Evolutionary conservation across 2,113 vertebrate species (phyloP), one percentile per base, ranked within the genome.

Genomic region (Bolborhynchus lineola): DNA sequence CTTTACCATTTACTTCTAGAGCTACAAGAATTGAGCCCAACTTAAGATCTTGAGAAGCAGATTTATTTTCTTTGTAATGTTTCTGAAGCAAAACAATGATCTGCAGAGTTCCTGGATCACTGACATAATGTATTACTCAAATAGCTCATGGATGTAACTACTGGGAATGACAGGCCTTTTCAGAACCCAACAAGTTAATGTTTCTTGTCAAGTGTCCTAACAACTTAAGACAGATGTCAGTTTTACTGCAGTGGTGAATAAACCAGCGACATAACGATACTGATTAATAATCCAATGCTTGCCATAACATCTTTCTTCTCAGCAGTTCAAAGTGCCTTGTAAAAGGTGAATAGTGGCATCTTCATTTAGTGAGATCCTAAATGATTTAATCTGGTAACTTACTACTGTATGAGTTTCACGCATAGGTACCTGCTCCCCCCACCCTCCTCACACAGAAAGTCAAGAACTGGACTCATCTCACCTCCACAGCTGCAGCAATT

Each of bases 401-500:
- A 62, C 60, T 37, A 72, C 29, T 52, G 52, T 17, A 21, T n/a
- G 47, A 82, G 37, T 64, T 86, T 75, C 47, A 84, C 10, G 20
- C 23, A 24, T 2, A 70, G 65, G 24, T 70, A 33, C 11, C 65
- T 88, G 50, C 3, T 71, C 15, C 95, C 39, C 47, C 57, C 62
- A 75, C 23, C 18, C 39, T 74, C 29, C 59, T 16, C 50, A 24
- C n/a, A 57, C 35, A 82, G 19, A 64, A 16, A 24, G 64, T 50
- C 37, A 63, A 50, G 31, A 41, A 20, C 21, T 50, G 24, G 57
- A 14, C 39, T 65, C 26, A 14, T 42, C 33, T 97, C 76, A 98
- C 98, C 98, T 98, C 98, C 10, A 98, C 96, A 75, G 98, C 98
- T 75, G 98, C 98, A 37, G 98, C 98, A 9, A 98, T 59, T 55